Conservation (phyloP, 1,140 invertebrate species). For the Drosophila ohnishii region DNA sequence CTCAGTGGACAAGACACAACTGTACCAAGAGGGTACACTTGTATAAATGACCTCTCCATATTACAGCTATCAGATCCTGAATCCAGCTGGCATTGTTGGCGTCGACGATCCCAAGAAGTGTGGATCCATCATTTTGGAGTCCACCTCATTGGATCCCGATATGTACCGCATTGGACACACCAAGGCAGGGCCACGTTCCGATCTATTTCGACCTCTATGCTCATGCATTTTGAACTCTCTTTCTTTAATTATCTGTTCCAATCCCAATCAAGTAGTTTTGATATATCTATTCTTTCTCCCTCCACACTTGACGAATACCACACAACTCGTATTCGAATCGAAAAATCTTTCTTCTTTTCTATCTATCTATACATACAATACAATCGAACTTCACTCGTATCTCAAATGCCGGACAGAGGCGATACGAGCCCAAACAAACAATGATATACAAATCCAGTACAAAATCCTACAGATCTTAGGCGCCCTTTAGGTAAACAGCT, state of each 20-base stretch:
- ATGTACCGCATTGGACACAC: constrained; percentile 98
- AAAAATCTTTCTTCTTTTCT: constrained; percentile 20
- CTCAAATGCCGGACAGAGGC: constrained; percentile 41
- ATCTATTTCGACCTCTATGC: constrained; percentile 30
- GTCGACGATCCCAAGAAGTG: constrained; percentile 92
- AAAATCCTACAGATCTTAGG: constrained; percentile 35
- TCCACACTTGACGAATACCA: constrained; percentile 56
- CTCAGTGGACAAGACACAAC: constrained; percentile 10
- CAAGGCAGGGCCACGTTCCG: constrained; percentile 89
- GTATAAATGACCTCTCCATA: constrained; percentile 44
- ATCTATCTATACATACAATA: constrained; percentile 30
- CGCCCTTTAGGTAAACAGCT: constrained; percentile 66
- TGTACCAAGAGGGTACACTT: constrained; percentile 32
- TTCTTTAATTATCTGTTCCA: constrained; percentile 24
- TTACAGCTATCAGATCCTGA: constrained; percentile 98
- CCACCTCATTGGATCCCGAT: constrained; percentile 93
- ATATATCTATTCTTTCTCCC: constrained; percentile 39
- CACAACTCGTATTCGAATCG: constrained; percentile 44
- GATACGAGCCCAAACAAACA: constrained; percentile 35
- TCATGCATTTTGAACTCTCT: constrained; percentile 44
- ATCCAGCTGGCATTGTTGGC: constrained; percentile 94
- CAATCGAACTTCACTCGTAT: constrained; percentile 33
- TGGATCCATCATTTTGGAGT: constrained; percentile 91
- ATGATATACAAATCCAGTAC: constrained; percentile 31
- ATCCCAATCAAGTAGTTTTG: constrained; percentile 55